Evolutionary conservation across 2,888 invertebrate genomes (phyloP), one percentile per base, ranked within the genome.

Genomic region (Leucozona laternaria): DNA sequence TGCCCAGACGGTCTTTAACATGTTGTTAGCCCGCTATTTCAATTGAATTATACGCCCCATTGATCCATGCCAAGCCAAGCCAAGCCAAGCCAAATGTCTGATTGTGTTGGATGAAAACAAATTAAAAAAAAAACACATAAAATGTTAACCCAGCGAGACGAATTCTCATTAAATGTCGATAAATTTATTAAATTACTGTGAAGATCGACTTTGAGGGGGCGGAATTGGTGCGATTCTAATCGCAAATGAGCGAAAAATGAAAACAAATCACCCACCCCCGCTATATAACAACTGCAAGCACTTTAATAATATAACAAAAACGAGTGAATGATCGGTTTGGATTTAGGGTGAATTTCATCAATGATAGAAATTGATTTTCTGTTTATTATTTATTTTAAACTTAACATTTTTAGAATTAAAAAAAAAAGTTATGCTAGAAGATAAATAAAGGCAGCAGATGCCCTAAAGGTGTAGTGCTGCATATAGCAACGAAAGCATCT

Each of bases 101-200:
- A 15, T 34, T 66, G 17, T 43, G 45, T 22, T 77, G 43, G 66
- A 72, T 73, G 55, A 34, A 34, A 48, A 66, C 22, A 53, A 68
- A 48, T 25, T 31, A 48, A 53, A 15, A 22, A 53, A 15, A n/a
- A 68, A 53, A 53, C 5, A 22, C n/a, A 60, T 60, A 17, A 62
- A 53, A 40, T 17, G 34, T 50, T 43, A 68, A 48, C 20, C 66
- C 58, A 64, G 55, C 84, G 76, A 76, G 75, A 66, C 84, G 79
- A 57, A 72, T 50, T 71, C 80, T 86, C 82, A 82, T 78, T 82
- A 82, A 79, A 64, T 78, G 82, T 75, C 86, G 64, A 86, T 86
- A 86, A 86, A 82, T 86, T 68, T 86, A 86, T 75, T 57, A 79
- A 82, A 82, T 82, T 79, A 75, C 86, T 40, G 28, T 34, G 81